Percentiles rank a stretch among this genome's conserved stretches.
These are phyloP conservation scores for Cryptoprocta ferox DNA, from an alignment of 2,797 vertebrate species.

Conservation along the genomic window DNA sequence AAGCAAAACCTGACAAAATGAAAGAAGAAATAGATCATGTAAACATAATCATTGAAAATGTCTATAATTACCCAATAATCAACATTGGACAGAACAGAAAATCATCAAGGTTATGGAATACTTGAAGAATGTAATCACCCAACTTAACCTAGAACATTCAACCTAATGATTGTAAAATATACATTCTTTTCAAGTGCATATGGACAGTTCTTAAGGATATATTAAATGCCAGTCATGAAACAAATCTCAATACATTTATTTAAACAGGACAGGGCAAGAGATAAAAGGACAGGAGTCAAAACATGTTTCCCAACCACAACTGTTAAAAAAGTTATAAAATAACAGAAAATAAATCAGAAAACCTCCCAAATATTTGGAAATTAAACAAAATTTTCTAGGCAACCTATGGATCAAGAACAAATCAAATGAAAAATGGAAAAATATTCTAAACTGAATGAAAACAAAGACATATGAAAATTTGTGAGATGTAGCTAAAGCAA, in stretches of 20 bases:
- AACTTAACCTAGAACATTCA: not conserved
- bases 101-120: not conserved
- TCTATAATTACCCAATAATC: not conserved
- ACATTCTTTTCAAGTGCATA: not conserved
- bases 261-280: not conserved
- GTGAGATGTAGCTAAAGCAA: not conserved
- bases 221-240: not conserved
- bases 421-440: not conserved
- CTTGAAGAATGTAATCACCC: not conserved
- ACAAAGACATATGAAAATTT: not conserved
- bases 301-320: not conserved
- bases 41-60: not conserved
- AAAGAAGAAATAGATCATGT: not conserved
- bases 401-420: not conserved
- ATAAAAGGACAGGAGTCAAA: not conserved
- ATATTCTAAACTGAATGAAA: not conserved
- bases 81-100: not conserved
- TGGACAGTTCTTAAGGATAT: not conserved
- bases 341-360: not conserved
- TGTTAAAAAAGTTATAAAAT: conserved; percentile 1
- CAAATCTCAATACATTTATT: not conserved
- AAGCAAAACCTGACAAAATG: conserved; percentile 8
- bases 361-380: conserved; percentile 1
- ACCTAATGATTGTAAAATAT: not conserved
- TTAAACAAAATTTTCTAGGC: not conserved